Percentiles rank a stretch among this genome's conserved stretches.
phyloP scores from a whole-genome alignment of 1,140 invertebrate genomes.

The Drosophila tsacasi region DNA sequence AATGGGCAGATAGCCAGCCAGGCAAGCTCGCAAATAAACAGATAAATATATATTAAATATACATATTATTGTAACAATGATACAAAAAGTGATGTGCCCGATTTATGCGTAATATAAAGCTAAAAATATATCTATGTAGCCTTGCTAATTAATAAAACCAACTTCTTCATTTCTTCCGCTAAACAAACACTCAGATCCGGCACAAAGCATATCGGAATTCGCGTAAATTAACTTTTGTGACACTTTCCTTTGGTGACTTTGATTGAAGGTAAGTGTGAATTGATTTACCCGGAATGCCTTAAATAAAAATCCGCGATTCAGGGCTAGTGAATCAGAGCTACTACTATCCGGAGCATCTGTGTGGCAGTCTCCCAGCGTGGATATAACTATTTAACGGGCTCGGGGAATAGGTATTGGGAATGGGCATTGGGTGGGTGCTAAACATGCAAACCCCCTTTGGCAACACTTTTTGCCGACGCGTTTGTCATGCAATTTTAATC shows the following conservation, averaged over 20 bases:
- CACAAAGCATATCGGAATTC: conserved; percentile 40
- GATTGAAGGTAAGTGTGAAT: conserved; percentile 74
- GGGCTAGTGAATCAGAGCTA: conserved; percentile 43
- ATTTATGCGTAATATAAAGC: conserved; percentile 37
- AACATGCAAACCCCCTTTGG: conserved; percentile 64
- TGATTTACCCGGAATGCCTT: conserved; percentile 41
- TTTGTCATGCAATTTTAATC: conserved; percentile 83
- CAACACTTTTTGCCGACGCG: conserved; percentile 72
- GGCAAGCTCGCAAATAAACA: conserved; percentile 14
- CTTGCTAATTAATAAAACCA: conserved; percentile 60
- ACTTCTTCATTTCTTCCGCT: conserved; percentile 27
- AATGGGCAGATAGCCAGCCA: conserved; percentile 40
- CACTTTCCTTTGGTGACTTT: conserved; percentile 44
- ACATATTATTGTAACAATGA: conserved; percentile 30
- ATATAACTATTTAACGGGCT: conserved; percentile 46
- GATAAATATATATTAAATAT: conserved; percentile 33
- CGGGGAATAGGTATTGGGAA: not conserved
- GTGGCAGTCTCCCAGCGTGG: conserved; percentile 17
- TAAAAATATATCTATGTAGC: conserved; percentile 36
- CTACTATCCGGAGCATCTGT: conserved; percentile 4
- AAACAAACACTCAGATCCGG: conserved; percentile 7
- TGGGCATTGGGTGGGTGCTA: conserved; percentile 38
- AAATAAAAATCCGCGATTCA: conserved; percentile 32
- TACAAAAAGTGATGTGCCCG: conserved; percentile 22
- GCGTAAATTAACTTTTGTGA: conserved; percentile 41